Base-by-base conservation (phyloP, 2,797 vertebrate genomes). In the Peromyscus eremicus region DNA sequence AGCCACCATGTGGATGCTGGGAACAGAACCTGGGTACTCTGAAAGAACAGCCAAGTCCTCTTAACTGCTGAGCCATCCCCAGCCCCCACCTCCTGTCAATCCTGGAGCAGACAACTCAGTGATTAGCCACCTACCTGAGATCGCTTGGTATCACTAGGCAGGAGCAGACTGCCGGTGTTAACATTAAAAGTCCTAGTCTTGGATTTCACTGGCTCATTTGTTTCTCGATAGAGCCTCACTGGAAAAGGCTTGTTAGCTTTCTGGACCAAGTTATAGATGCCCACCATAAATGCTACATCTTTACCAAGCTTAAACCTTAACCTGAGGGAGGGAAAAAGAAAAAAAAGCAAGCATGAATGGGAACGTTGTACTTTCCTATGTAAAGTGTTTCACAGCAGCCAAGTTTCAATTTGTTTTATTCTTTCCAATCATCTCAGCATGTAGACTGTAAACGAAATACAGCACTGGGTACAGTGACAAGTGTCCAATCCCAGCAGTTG, bases 91-190 rank as follows among this genome's bases (percentile, higher is more conserved):
- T 37, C 13, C 29, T 7, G 19, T n/a, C 49, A 37, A 2, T 75
- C n/a, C 57, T 71, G 25, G 32, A 71, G 37, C 3, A 10, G 75
- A 7, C 91, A 80, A 57, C 23, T 73, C 27, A 21, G 6, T 5
- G 23, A 68, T 0, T 25, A 52, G 0, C 96, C 97, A 66, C 0
- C 96, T 98, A 99, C 99, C 99, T 99, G 99, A 91, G 99, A 98
- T 96, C 99, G 99, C 98, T 99, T 99, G 57, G 99, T 99, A 95
- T 99, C 99, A 27, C 99, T 99, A 89, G 99, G 99, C 95, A 99
- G 99, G 94, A 99, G 99, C 97, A 99, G 98, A 92, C 99, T 99
- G 81, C 99, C 99, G 0, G 99, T 99, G 97, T 99, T 99, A 2
- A 98, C 99, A 97, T 99, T 99, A 97, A 99, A 99, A 12, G 98